A percentile compares a stretch with the other conserved stretches of the same genome.
Conservation (phyloP, 2,888 invertebrate genomes). For the Choristoneura rosaceana region DNA sequence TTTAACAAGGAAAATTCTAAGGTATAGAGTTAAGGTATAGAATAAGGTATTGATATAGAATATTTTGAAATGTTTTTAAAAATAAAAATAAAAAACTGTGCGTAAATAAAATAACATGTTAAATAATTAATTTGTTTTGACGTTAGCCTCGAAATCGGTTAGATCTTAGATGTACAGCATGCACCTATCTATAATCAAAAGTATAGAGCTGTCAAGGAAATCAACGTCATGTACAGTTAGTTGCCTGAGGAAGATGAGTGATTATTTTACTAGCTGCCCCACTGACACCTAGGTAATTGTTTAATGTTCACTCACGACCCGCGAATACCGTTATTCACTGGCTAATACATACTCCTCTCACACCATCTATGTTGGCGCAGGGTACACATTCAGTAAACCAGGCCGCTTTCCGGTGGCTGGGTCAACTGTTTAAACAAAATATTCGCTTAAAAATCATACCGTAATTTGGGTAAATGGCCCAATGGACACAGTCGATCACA, state of each 20-base stretch:
- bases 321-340: slow-evolving; percentile 65
- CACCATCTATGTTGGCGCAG: slow-evolving; percentile 11
- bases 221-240: slow-evolving; percentile 69
- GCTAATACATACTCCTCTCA: slow-evolving; percentile 19
- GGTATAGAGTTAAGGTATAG: no score
- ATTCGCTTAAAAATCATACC: slow-evolving; percentile 27
- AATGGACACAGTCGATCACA: slow-evolving; percentile 23
- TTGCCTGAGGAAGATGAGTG: slow-evolving; percentile 62
- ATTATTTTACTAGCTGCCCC: slow-evolving; percentile 65
- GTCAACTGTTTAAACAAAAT: slow-evolving; percentile 42
- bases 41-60: no score
- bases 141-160: not conserved
- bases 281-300: slow-evolving; percentile 75
- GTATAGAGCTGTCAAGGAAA: slow-evolving; percentile 49
- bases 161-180: slow-evolving; percentile 8
- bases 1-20: not conserved
- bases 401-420: slow-evolving; percentile 1
- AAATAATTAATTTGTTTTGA: not conserved
- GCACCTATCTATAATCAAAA: not conserved
- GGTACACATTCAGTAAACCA: slow-evolving; percentile 20
- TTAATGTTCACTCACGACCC: slow-evolving; percentile 59
- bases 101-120: not conserved
- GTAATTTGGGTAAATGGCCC: slow-evolving; percentile 39
- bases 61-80: no score
- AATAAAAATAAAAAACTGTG: not conserved